Evolutionary conservation across 1,140 invertebrate genomes (phyloP), one percentile per base, ranked within the genome.

Genomic region (Proctacanthus coquilletti): DNA sequence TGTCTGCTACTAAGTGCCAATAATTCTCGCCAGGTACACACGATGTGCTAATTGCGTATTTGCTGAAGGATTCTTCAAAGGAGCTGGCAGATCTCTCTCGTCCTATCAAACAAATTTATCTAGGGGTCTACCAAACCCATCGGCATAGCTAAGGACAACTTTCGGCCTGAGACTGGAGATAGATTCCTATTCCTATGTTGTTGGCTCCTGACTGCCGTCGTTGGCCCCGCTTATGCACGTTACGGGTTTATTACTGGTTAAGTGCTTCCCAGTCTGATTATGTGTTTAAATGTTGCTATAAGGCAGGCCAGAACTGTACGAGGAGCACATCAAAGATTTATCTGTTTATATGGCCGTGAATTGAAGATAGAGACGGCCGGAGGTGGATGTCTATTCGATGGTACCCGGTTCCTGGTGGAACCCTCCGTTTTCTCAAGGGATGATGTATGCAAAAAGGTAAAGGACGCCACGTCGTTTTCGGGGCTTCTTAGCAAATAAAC

Each of bases 21-120:
- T 27, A 27, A 27, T 27, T 27, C 23, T 13, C 23, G 23, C 13
- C 23, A 27, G 23, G 23, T 27, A 27, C 13, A 8, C 13, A 27
- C 23, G 23, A 27, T 13, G 23, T 27, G 23, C 23, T 27, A 27
- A 27, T 27, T 27, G 23, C 23, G 23, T 27, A 27, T 27, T 27
- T 27, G 23, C 23, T 27, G 8, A 27, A 27, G 23, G 13, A 27
- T 27, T 27, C 23, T 27, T 27, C 13, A 27, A 27, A 13, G 13
- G 23, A 9, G 23, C 8, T 8, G 13, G 13, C 13, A 27, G 23
- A 27, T 27, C 13, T 27, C 23, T 27, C 23, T 13, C 23, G 13
- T 27, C 13, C 23, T 13, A 27, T 27, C 13, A 27, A 27, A 8
- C 8, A 27, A 27, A 13, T 8, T 13, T 27, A 9, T 8, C 8